Percentiles rank a stretch among this genome's conserved stretches.
Evolutionary conservation across 2,113 vertebrate species (phyloP).

Genomic region (Gnathonemus longibarbis): DNA sequence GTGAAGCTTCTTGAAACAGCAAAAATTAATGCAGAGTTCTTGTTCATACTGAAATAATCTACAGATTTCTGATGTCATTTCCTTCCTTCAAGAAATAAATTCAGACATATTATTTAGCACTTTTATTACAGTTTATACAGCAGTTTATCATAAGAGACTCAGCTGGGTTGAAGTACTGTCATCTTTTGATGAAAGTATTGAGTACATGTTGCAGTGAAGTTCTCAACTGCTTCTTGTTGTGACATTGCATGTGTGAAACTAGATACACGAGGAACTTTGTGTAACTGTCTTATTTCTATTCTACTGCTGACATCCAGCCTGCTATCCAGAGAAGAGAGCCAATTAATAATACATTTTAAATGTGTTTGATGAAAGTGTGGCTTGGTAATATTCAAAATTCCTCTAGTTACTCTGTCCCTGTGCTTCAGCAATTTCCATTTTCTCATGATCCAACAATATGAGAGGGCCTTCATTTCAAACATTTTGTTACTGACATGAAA

Average conservation of each 20-base stretch:
- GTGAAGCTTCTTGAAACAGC: neutral
- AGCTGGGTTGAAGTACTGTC: neutral
- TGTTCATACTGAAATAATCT: neutral
- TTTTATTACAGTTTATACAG: neutral
- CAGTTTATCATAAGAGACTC: neutral
- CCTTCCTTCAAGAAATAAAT: neutral
- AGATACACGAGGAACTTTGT: neutral
- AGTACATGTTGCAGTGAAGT: neutral
- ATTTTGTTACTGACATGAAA: neutral
- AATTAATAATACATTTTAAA: constrained; percentile 9
- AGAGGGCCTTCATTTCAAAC: neutral
- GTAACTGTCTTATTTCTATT: neutral
- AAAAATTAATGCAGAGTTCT: neutral
- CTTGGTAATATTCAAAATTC: neutral
- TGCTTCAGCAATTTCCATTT: neutral
- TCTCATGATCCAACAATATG: neutral
- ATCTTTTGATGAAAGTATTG: neutral
- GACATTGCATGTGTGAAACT: neutral
- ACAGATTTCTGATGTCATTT: neutral
- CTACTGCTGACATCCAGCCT: neutral
- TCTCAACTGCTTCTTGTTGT: neutral
- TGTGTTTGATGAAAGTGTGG: neutral
- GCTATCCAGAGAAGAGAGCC: neutral
- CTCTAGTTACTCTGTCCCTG: neutral
- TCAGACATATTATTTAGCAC: neutral